A percentile compares a stretch with the other conserved stretches of the same genome.
Conservation (phyloP, 2,113 vertebrate genomes). For the Campylomormyrus tamandua region DNA sequence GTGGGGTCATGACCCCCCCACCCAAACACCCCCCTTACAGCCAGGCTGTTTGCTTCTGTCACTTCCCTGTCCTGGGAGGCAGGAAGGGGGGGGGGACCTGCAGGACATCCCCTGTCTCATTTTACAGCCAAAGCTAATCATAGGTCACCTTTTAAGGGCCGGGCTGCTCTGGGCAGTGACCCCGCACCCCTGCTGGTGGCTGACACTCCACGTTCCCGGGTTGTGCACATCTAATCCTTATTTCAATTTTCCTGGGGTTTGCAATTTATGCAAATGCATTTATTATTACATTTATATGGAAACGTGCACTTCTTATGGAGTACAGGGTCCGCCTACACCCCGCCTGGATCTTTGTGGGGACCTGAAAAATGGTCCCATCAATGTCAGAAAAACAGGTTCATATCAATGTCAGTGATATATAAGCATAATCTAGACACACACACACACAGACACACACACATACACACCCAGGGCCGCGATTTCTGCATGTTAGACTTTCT, state of each 20-base stretch:
- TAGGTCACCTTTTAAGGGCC: neutral
- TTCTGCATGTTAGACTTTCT: neutral
- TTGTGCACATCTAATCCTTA: neutral
- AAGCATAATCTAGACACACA: neutral
- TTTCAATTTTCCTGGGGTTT: neutral
- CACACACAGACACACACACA: neutral
- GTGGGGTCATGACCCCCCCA: neutral
- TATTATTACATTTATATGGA: neutral
- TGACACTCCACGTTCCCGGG: neutral
- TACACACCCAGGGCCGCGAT: neutral
- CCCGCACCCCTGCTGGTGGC: neutral
- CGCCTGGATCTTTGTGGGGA: too few relatives aligned
- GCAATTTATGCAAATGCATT: neutral
- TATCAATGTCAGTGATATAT: too few relatives aligned
- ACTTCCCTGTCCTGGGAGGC: neutral
- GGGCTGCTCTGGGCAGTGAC: neutral
- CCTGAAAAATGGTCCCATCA: too few relatives aligned
- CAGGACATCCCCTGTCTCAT: slow-evolving; percentile 1
- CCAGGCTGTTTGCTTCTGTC: neutral
- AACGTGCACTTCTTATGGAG: neutral
- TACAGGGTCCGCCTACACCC: neutral
- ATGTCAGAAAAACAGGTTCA: neutral
- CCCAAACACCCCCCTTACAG: neutral
- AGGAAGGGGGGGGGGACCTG: neutral
- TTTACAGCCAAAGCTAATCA: slow-evolving; percentile 16